phyloP scores from a whole-genome alignment of 2,888 invertebrate species.

The Caenorhabditis sp. region DNA sequence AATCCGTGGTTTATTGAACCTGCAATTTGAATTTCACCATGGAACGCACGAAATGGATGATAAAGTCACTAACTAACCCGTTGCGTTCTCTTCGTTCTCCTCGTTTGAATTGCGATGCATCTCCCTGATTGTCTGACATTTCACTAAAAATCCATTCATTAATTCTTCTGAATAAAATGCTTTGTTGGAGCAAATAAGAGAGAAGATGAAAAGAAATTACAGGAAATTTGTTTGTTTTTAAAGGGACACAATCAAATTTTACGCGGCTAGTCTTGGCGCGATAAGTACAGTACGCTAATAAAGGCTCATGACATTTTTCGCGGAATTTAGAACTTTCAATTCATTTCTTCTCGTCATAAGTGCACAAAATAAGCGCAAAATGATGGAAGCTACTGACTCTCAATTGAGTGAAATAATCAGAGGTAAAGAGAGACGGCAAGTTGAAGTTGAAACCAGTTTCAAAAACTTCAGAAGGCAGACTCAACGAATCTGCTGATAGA shows the following conservation, averaged over 20 bases:
- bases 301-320: neutral
- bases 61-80: neutral
- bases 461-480: conserved; percentile 18
- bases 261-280: neutral
- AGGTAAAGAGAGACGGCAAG: no score
- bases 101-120: no score
- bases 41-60: neutral
- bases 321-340: no score
- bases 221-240: neutral
- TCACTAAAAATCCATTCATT: no score
- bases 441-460: no score
- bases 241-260: no score
- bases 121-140: no score
- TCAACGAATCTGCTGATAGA: conserved; percentile 7
- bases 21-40: neutral
- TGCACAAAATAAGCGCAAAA: no score
- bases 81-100: conserved; percentile 1
- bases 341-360: no score
- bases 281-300: neutral
- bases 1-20: conserved; percentile 7
- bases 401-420: conserved; percentile 12
- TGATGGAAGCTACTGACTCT: conserved; percentile 16
- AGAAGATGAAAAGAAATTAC: neutral
- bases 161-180: no score
- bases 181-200: no score